Conservation (phyloP, 2,888 invertebrate genomes). For the Pecten maximus region DNA sequence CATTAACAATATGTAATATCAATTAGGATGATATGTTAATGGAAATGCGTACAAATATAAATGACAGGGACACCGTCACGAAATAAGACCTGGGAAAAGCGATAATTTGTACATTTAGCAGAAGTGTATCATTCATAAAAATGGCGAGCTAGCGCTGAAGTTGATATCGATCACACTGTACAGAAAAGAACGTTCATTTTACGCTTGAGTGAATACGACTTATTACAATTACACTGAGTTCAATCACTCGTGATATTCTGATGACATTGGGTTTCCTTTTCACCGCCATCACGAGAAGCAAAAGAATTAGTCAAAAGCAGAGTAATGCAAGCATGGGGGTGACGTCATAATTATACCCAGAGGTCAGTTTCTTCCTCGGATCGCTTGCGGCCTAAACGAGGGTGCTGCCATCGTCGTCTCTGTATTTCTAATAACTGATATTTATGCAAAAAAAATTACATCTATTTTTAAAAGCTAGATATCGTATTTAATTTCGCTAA, state of each 20-base stretch:
- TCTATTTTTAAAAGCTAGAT: no score
- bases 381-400: neutral
- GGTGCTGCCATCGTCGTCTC: constrained; percentile 4
- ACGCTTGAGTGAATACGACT: neutral
- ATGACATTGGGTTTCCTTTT: constrained; percentile 6
- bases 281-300: neutral
- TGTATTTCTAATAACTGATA: constrained; percentile 18
- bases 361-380: neutral
- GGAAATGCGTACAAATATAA: neutral
- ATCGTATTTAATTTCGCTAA: neutral
- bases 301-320: neutral
- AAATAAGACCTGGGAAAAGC: neutral
- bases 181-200: neutral
- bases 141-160: neutral
- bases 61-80: neutral
- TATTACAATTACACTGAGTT: constrained; percentile 20
- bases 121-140: constrained; percentile 11
- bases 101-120: neutral
- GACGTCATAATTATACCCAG: constrained; percentile 26
- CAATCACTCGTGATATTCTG: constrained; percentile 26
- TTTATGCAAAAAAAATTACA: neutral
- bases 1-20: neutral
- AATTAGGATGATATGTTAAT: neutral
- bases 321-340: neutral
- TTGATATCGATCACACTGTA: neutral